A percentile compares a stretch with the other conserved stretches of the same genome.
phyloP scores from a whole-genome alignment of 1,140 invertebrate genomes.

The Drepana arcuata region DNA sequence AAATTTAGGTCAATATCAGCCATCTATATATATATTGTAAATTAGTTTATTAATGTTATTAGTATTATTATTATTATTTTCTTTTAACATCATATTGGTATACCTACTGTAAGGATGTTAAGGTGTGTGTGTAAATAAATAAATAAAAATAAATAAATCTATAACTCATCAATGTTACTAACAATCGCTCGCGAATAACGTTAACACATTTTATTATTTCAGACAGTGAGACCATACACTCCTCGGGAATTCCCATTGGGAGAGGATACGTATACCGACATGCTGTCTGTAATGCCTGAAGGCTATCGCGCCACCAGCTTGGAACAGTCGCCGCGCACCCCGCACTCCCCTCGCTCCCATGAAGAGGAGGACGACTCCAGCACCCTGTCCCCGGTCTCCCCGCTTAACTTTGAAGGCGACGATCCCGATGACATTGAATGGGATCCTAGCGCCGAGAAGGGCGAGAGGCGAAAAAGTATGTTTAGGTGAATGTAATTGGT shows the following conservation, averaged over 20 bases:
- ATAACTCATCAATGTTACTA: no score
- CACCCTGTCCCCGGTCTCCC: slow-evolving; percentile 40
- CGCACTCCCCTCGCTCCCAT: slow-evolving; percentile 19
- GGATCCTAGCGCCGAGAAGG: slow-evolving; percentile 55
- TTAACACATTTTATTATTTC: slow-evolving; percentile 26
- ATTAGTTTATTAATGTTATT: no score
- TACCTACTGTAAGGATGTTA: no score
- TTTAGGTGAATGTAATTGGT: slow-evolving; percentile 27
- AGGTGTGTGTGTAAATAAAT: no score
- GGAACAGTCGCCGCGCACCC: slow-evolving; percentile 31
- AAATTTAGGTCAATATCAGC: slow-evolving; percentile 15
- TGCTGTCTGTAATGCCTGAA: slow-evolving; percentile 79
- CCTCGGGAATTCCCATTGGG: slow-evolving; percentile 81
- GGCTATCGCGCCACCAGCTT: slow-evolving; percentile 67
- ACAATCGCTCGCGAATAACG: slow-evolving; percentile 6
- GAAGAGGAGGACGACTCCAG: slow-evolving; percentile 33
- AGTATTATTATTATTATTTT: no score
- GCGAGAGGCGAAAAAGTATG: slow-evolving; percentile 29
- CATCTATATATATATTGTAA: no score
- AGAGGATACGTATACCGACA: slow-evolving; percentile 79
- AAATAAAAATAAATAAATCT: no score
- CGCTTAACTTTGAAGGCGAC: slow-evolving; percentile 70
- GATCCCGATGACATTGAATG: slow-evolving; percentile 89
- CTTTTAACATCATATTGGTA: no score
- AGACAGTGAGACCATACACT: slow-evolving; percentile 78